These are phyloP conservation scores for Molothrus aeneus DNA, from an alignment of 2,797 vertebrate species.

Conservation along the genomic window DNA sequence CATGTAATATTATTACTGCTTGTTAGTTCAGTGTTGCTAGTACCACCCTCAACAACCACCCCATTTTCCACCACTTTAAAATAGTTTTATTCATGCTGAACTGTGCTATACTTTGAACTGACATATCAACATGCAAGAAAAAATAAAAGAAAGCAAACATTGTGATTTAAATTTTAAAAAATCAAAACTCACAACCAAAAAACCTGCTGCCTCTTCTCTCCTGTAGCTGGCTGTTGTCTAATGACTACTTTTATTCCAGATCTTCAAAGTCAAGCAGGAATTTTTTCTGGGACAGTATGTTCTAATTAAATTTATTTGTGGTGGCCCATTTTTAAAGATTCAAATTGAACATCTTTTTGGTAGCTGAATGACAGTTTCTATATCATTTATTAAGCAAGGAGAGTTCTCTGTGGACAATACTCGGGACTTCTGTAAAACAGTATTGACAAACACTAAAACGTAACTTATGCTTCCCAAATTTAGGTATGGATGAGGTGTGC, in stretches of 20 bases:
- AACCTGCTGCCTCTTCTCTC: not conserved
- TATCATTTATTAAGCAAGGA: conserved; percentile 8
- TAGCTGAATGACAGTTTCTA: not conserved
- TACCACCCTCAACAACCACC: not conserved
- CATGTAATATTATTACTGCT: not conserved
- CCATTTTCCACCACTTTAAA: not conserved
- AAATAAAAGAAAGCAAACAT: not conserved
- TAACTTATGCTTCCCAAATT: not conserved
- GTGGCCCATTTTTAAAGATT: conserved; percentile 18
- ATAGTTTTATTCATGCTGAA: not conserved
- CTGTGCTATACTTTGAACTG: not conserved
- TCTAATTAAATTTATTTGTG: conserved; percentile 51
- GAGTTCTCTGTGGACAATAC: not conserved
- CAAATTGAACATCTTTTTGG: not conserved
- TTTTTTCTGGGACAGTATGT: conserved; percentile 44
- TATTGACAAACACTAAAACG: not conserved
- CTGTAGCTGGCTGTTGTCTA: not conserved
- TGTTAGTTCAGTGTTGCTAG: not conserved
- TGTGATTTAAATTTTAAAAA: not conserved
- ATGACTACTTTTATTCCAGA: not conserved
- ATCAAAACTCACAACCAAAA: not conserved
- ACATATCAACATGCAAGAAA: rapidly evolving
- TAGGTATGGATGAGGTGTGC: not conserved
- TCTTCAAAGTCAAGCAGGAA: conserved; percentile 45
- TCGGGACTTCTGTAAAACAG: not conserved